Base-by-base conservation (phyloP, 2,888 invertebrate genomes). In the Heliconius cydno region DNA sequence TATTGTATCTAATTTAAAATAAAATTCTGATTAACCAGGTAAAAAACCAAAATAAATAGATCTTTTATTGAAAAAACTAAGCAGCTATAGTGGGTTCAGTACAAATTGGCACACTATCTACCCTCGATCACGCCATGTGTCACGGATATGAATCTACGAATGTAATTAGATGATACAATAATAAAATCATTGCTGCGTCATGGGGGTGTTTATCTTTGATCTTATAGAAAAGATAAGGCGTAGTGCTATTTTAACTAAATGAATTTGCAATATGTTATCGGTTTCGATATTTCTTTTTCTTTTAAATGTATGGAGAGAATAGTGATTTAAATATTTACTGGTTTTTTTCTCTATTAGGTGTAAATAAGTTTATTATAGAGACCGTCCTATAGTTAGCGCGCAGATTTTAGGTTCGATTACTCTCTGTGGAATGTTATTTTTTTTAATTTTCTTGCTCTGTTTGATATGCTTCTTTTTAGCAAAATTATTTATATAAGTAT, bases 141-240 rank as follows among this genome's bases (percentile, higher is more conserved):
- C 82, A 81, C 78, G 82, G 91, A 93, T 93, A 91, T 80, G 52
- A n/a, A 93, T 93, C 93, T 88, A 87, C 87, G 86, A 84, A 84
- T 84, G 90, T 93, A 93, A 94, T 94, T 93, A 93, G 93, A 93
- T 93, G 92, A 91, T 87, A 87, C 87, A 89, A 91, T 92, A 92
- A 93, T 92, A 92, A 92, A 92, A 92, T 92, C 90, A 91, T 92
- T 90, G 90, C 84, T 84, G 83, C 85, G 89, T 85, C 86, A 88
- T 85, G 87, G 86, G 83, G 85, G 85, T 74, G 76, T 84, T 85
- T 89, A 91, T 91, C 90, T 87, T 81, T 82, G 84, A 83, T 84
- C 83, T 79, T 63, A 76, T 76, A 74, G 77, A 67, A 79, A 78
- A 76, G 79, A 78, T 78, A 79, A 82, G 73, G 78, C 78, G 66